Percentiles rank a stretch among this genome's conserved stretches.
Evolutionary conservation across 1,140 invertebrate species (phyloP).

Genomic region (Dendroctonus valens): DNA sequence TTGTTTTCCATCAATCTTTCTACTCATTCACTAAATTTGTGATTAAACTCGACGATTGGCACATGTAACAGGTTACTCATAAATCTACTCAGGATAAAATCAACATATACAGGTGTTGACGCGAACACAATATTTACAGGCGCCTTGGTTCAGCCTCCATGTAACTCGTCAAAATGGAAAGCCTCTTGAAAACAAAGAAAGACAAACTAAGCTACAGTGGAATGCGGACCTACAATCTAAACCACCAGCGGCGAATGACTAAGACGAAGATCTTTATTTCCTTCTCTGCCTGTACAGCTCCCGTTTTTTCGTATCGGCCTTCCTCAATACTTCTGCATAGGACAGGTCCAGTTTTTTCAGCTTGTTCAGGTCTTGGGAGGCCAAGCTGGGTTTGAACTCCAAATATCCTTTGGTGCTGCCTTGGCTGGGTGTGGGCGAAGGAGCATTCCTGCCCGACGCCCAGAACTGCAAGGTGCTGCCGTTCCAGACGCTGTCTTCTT

Average conservation of each 20-base stretch:
- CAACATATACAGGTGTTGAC: constrained; percentile 1
- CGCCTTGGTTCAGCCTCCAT: not conserved
- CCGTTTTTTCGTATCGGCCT: constrained; percentile 57
- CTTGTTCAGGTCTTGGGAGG: constrained; percentile 77
- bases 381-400: constrained; percentile 68
- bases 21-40: not conserved
- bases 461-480: constrained; percentile 65
- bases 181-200: not conserved
- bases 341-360: constrained; percentile 76
- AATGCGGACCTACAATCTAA: not conserved
- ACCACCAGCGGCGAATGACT: not conserved
- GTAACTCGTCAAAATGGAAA: not conserved
- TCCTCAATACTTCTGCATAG: constrained; percentile 77
- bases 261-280: constrained; percentile 3
- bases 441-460: constrained; percentile 55
- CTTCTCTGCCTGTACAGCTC: constrained; percentile 37
- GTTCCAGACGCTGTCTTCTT: constrained; percentile 57
- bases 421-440: constrained; percentile 54
- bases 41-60: constrained; percentile 18
- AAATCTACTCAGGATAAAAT: constrained; percentile 5
- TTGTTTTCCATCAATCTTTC: too few species aligned
- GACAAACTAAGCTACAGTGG: not conserved
- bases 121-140: not conserved
- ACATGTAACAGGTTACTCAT: constrained; percentile 13
- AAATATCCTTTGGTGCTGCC: constrained; percentile 53